Conservation (phyloP, 1,140 invertebrate genomes). For the Drosophila obscura region DNA sequence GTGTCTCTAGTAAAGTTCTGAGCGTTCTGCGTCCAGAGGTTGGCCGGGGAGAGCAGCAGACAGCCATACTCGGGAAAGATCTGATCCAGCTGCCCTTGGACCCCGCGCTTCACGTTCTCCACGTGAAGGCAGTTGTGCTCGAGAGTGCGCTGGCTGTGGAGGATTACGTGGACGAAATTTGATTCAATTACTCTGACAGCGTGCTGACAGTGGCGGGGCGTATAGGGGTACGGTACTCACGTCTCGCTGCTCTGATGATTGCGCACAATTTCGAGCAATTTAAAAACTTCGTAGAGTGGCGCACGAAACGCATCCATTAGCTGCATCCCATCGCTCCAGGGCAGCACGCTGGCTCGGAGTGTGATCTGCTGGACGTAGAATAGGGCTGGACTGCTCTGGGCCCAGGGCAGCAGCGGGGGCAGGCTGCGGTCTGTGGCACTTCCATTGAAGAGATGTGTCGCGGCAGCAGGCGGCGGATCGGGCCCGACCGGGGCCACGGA, state of each 20-base stretch:
- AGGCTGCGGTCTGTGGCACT: conserved; percentile 25
- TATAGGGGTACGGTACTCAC: conserved; percentile 84
- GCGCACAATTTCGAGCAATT: conserved; percentile 92
- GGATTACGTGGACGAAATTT: conserved; percentile 59
- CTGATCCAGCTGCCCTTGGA: conserved; percentile 84
- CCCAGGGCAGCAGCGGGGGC: conserved; percentile 84
- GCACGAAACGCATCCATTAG: conserved; percentile 95
- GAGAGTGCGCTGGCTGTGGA: conserved; percentile 87
- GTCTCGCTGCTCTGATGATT: conserved; percentile 92
- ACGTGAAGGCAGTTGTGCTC: conserved; percentile 94
- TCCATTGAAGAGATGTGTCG: conserved; percentile 39
- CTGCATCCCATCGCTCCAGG: conserved; percentile 92
- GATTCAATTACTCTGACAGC: conserved; percentile 51
- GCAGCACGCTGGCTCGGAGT: conserved; percentile 89
- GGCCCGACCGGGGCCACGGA: background rate
- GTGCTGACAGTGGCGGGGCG: conserved; percentile 24
- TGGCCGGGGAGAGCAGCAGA: conserved; percentile 95
- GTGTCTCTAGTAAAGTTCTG: conserved; percentile 90
- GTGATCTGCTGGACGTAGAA: conserved; percentile 94
- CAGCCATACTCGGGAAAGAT: conserved; percentile 96
- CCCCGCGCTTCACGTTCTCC: conserved; percentile 89
- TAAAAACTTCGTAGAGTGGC: conserved; percentile 94
- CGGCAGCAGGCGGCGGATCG: conserved; percentile 6
- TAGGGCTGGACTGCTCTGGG: conserved; percentile 86
- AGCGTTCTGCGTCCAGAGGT: conserved; percentile 94